Evolutionary conservation across 2,888 invertebrate genomes (phyloP).

Genomic region (Alloplasta piceator): DNA sequence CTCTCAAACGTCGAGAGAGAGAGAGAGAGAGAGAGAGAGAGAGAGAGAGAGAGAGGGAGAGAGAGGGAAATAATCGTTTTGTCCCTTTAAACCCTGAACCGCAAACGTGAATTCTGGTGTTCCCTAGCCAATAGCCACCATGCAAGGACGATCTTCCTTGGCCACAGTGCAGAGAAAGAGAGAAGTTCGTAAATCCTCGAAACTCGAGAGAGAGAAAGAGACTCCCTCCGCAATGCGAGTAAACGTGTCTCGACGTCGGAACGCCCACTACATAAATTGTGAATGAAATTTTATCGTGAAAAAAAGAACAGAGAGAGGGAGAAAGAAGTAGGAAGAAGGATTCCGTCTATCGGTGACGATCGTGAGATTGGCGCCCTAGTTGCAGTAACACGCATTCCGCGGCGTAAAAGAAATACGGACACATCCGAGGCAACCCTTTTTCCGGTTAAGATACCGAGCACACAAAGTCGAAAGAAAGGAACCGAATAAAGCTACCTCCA

Average conservation of each 20-base stretch:
- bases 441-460: not conserved
- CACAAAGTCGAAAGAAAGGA: not conserved
- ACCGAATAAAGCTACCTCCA: not conserved
- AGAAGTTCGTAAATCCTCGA: slow-evolving; percentile 53
- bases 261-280: slow-evolving; percentile 60
- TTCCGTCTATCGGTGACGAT: slow-evolving; percentile 51
- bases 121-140: slow-evolving; percentile 35
- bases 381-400: slow-evolving; percentile 36
- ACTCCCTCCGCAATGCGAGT: slow-evolving; percentile 39
- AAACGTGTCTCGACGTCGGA: slow-evolving; percentile 53
- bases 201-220: slow-evolving; percentile 8
- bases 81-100: slow-evolving; percentile 63
- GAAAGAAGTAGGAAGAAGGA: slow-evolving; percentile 38
- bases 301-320: slow-evolving; percentile 9
- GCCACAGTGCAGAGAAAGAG: slow-evolving; percentile 3
- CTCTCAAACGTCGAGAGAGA: not conserved
- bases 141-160: slow-evolving; percentile 22
- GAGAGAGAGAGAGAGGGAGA: slow-evolving; percentile 1
- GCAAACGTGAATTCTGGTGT: slow-evolving; percentile 56
- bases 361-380: slow-evolving; percentile 52
- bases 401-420: slow-evolving; percentile 3
- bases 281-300: slow-evolving; percentile 60
- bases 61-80: slow-evolving; percentile 52
- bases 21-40: not conserved
- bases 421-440: not conserved